Evolutionary conservation across 2,888 invertebrate genomes (phyloP).

Genomic region (Chaitophorus viminalis): DNA sequence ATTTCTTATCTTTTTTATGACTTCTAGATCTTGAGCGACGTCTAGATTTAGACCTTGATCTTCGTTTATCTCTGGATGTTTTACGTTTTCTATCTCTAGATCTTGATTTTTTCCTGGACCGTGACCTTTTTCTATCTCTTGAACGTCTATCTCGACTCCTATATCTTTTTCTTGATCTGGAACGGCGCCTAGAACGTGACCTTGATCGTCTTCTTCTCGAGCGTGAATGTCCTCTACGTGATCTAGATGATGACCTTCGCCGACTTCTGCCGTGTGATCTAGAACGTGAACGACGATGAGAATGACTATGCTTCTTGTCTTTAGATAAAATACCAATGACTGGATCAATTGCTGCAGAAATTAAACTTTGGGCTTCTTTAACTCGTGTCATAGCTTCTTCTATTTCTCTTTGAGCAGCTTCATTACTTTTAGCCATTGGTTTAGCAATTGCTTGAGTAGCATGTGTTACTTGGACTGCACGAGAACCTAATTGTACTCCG

Average conservation of each 20-base stretch:
- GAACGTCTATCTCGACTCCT: constrained; percentile 64
- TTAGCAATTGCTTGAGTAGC: constrained; percentile 91
- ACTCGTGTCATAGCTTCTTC: constrained; percentile 97
- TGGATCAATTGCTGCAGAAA: constrained; percentile 92
- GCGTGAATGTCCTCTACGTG: constrained; percentile 67
- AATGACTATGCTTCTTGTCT: constrained; percentile 77
- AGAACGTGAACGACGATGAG: constrained; percentile 71
- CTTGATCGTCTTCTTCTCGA: constrained; percentile 69
- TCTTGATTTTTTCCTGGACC: constrained; percentile 45
- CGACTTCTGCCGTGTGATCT: constrained; percentile 66
- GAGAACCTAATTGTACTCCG: constrained; percentile 80
- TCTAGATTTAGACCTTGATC: constrained; percentile 52
- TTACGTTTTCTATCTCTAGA: constrained; percentile 60
- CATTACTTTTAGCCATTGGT: constrained; percentile 94
- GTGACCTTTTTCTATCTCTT: constrained; percentile 55
- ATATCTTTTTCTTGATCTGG: constrained; percentile 66
- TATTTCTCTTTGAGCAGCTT: constrained; percentile 93
- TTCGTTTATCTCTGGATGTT: constrained; percentile 41
- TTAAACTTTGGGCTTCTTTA: constrained; percentile 94
- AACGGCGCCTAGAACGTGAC: constrained; percentile 69
- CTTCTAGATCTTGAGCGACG: constrained; percentile 58
- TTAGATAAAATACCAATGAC: constrained; percentile 88
- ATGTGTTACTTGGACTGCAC: constrained; percentile 80
- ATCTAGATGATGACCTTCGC: constrained; percentile 65
- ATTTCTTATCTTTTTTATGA: constrained; percentile 58